A percentile compares a stretch with the other conserved stretches of the same genome.
phyloP scores from a whole-genome alignment of 2,888 invertebrate genomes.

The Caenorhabditis panamensis region DNA sequence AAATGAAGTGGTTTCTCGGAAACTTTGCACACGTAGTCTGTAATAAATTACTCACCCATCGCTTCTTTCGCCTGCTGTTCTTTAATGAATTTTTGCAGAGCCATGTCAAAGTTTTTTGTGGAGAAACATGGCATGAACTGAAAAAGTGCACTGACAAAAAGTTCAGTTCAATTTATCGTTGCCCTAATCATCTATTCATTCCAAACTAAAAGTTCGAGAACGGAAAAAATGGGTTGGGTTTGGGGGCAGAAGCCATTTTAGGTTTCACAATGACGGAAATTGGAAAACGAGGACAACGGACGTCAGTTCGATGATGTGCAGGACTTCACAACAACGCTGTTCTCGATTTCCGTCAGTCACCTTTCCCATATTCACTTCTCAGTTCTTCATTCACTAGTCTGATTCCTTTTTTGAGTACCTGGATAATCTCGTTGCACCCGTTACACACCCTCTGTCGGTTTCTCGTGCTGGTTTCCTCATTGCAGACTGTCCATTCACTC shows the following conservation, averaged over 20 bases:
- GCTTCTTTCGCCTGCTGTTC: constrained; percentile 61
- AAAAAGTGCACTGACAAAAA: constrained; percentile 18
- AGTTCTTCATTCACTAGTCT: neutral
- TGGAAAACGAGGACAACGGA: constrained; percentile 1
- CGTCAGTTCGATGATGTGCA: constrained; percentile 8
- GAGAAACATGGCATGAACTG: constrained; percentile 64
- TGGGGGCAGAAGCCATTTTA: neutral
- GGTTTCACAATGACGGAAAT: constrained; percentile 18
- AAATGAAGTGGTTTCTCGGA: neutral
- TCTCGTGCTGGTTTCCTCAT: constrained; percentile 59
- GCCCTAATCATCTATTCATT: constrained; percentile 4
- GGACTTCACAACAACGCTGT: neutral
- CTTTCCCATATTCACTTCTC: neutral
- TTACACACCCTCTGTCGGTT: constrained; percentile 69
- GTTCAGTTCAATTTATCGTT: no score
- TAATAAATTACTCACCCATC: constrained; percentile 27
- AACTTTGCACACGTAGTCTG: no score
- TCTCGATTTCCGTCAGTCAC: constrained; percentile 3
- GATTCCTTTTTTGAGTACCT: constrained; percentile 44
- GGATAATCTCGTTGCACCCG: constrained; percentile 68
- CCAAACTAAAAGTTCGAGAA: constrained; percentile 5
- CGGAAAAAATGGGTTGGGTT: neutral
- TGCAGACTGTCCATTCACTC: constrained; percentile 74
- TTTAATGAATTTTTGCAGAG: constrained; percentile 64
- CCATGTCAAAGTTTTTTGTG: constrained; percentile 64